These are phyloP conservation scores for Strix occidentalis DNA, from an alignment of 2,797 vertebrate species.

Conservation along the genomic window DNA sequence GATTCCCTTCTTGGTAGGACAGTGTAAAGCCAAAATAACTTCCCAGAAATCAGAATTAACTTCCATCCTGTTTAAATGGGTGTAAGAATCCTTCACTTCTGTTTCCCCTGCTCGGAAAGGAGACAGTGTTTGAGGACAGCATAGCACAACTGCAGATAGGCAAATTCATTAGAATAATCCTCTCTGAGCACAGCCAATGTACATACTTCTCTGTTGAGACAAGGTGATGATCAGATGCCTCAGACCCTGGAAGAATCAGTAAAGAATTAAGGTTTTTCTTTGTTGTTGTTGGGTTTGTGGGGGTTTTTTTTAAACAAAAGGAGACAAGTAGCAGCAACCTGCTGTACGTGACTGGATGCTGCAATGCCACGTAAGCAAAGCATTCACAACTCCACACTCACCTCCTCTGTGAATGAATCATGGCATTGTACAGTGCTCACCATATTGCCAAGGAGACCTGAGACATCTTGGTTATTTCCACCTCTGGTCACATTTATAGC, in stretches of 20 bases:
- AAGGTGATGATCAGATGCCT: background rate
- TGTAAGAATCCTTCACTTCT: background rate
- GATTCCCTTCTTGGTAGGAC: background rate
- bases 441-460: background rate
- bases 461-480: background rate
- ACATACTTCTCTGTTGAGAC: background rate
- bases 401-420: background rate
- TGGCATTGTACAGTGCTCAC: background rate
- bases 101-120: background rate
- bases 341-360: accelerated
- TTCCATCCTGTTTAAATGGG: background rate
- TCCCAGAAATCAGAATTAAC: background rate
- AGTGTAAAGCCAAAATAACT: background rate
- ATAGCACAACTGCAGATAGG: background rate
- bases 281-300: background rate
- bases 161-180: background rate
- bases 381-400: background rate
- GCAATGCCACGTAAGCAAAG: background rate
- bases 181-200: background rate
- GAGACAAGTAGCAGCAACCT: background rate
- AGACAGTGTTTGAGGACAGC: background rate
- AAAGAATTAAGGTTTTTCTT: background rate
- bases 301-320: background rate
- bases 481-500: background rate
- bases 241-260: background rate